Evolutionary conservation across 2,888 invertebrate species (phyloP).

Genomic region (Conus canariensis): DNA sequence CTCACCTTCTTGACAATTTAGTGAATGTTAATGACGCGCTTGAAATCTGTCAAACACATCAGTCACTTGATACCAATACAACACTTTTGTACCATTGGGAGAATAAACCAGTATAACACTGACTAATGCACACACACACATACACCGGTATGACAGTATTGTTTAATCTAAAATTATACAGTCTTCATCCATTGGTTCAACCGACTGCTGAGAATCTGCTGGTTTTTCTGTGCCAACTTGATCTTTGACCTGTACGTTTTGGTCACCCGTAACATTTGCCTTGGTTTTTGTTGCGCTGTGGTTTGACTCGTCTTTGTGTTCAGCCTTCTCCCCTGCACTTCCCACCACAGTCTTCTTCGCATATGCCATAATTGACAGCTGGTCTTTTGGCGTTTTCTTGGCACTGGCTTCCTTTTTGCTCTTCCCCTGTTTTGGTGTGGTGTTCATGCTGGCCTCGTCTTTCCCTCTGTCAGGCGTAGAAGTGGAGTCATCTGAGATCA

Average conservation of each 20-base stretch:
- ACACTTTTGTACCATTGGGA: too few relatives aligned
- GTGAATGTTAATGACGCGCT: too few relatives aligned
- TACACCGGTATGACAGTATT: background rate
- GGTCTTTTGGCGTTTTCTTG: constrained; percentile 48
- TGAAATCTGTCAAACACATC: too few relatives aligned
- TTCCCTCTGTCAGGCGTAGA: background rate
- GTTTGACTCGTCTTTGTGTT: background rate
- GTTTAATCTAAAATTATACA: constrained; percentile 40
- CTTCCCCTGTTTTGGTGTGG: background rate
- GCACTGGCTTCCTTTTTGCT: constrained; percentile 30
- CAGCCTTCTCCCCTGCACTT: background rate
- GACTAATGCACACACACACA: background rate
- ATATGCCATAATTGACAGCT: constrained; percentile 57
- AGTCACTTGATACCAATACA: too few relatives aligned
- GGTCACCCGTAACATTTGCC: background rate
- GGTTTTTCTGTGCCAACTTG: background rate
- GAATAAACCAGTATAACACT: background rate
- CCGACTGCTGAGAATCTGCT: background rate
- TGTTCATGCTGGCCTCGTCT: background rate
- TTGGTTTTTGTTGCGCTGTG: background rate
- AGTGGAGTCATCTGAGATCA: background rate
- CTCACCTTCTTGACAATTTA: too few relatives aligned
- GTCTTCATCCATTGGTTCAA: constrained; percentile 26
- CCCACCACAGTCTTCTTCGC: constrained; percentile 39
- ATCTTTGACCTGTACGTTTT: background rate